Conservation (phyloP, 2,888 invertebrate species). For the Auanema freiburgensis region DNA sequence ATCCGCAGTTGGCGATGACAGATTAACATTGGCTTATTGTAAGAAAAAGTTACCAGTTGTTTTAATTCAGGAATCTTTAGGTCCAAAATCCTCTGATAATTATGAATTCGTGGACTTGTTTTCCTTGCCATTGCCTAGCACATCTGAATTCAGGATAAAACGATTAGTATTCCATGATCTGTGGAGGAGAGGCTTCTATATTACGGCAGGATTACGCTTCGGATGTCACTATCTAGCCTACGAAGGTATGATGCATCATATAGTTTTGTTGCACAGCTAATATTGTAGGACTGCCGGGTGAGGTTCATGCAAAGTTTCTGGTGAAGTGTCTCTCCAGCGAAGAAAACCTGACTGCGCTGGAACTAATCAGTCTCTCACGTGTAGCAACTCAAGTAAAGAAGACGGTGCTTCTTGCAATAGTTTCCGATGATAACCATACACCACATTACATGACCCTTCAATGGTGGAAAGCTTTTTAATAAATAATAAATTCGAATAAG, state of each 20-base stretch:
- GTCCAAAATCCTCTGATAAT: not conserved
- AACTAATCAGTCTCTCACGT: constrained; percentile 17
- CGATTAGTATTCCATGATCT: constrained; percentile 19
- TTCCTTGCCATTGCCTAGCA: constrained; percentile 11
- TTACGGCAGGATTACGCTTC: constrained; percentile 18
- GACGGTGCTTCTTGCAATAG: constrained; percentile 18
- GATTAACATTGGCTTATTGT: not conserved
- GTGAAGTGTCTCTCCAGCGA: constrained; percentile 14
- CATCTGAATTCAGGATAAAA: constrained; percentile 13
- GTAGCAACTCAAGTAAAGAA: constrained; percentile 25
- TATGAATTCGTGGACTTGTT: constrained; percentile 12
- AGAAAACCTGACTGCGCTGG: constrained; percentile 8
- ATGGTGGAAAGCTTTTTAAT: constrained; percentile 18
- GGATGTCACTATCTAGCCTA: constrained; percentile 23
- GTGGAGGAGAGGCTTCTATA: constrained; percentile 23
- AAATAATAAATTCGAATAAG: not conserved
- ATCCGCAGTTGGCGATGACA: not conserved
- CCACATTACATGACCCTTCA: constrained; percentile 19
- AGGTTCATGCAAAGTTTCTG: constrained; percentile 16
- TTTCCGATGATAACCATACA: constrained; percentile 13
- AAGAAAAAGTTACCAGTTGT: too few relatives aligned
- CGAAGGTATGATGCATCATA: constrained; percentile 1
- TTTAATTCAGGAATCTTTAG: constrained; percentile 7
- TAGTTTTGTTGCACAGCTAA: not conserved
- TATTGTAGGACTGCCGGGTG: constrained; percentile 16